Conservation (phyloP, 2,888 invertebrate species). For the Brachypterus glaber region DNA sequence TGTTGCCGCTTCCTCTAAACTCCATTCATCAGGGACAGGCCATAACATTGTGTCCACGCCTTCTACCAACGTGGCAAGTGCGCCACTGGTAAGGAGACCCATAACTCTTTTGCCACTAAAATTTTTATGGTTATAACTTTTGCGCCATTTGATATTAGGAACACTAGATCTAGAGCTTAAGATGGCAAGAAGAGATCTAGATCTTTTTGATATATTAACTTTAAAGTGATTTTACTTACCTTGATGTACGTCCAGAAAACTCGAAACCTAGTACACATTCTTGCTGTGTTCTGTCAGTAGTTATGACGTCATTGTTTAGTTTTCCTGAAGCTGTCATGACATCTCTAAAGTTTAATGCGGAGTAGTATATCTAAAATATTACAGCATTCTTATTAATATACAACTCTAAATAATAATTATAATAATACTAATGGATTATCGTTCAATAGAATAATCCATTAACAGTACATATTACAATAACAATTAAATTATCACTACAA, state of each 20-base stretch:
- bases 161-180: no score
- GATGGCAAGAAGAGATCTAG: no score
- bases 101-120: slow-evolving; percentile 38
- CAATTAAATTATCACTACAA: no score
- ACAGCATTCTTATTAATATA: no score
- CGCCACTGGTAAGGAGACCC: slow-evolving; percentile 39
- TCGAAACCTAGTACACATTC: slow-evolving; percentile 87
- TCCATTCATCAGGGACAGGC: slow-evolving; percentile 47
- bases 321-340: slow-evolving; percentile 93
- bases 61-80: slow-evolving; percentile 44
- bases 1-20: slow-evolving; percentile 54
- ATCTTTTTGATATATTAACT: no score
- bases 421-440: no score
- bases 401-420: no score
- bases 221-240: neutral
- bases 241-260: slow-evolving; percentile 48
- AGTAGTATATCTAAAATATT: slow-evolving; percentile 49
- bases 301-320: slow-evolving; percentile 79
- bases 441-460: no score
- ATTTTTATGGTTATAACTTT: slow-evolving; percentile 1
- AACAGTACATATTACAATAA: no score
- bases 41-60: slow-evolving; percentile 44
- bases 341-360: slow-evolving; percentile 91
- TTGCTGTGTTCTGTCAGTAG: slow-evolving; percentile 71
- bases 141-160: no score